These are phyloP conservation scores for Caenorhabditis inopinata DNA, from an alignment of 1,140 invertebrate species.

Conservation along the genomic window DNA sequence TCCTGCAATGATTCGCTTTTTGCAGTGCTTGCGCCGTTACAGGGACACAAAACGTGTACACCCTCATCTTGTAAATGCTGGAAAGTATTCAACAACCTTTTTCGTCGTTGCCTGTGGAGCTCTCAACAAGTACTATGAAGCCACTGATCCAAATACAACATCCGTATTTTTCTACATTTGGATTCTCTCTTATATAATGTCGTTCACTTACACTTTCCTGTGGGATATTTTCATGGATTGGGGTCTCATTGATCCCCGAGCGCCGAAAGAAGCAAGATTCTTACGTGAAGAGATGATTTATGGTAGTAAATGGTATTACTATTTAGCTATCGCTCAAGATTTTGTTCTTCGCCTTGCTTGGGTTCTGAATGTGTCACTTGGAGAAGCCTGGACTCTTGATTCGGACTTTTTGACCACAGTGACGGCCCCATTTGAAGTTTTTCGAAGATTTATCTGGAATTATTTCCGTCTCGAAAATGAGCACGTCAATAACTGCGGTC, in stretches of 20 bases:
- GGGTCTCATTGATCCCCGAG: constrained; percentile 86
- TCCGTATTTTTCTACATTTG: constrained; percentile 63
- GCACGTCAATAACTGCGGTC: constrained; percentile 98
- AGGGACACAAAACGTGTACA: constrained; percentile 76
- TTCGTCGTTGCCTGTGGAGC: constrained; percentile 85
- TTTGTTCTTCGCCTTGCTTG: constrained; percentile 88
- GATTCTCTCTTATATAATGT: constrained; percentile 62
- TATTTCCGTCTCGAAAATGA: constrained; percentile 99
- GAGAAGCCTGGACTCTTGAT: constrained; percentile 78
- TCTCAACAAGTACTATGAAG: constrained; percentile 70
- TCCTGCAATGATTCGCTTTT: constrained; percentile 95
- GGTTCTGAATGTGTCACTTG: constrained; percentile 80
- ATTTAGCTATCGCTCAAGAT: constrained; percentile 95
- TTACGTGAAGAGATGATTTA: constrained; percentile 75
- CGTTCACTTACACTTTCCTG: constrained; percentile 75
- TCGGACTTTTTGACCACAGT: constrained; percentile 84
- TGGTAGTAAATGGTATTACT: constrained; percentile 78
- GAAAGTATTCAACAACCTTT: constrained; percentile 96
- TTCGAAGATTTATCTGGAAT: constrained; percentile 98
- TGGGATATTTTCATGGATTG: constrained; percentile 99
- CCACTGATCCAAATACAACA: constrained; percentile 47
- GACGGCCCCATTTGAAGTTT: constrained; percentile 87
- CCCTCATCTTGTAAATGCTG: constrained; percentile 93
- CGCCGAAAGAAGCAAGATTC: constrained; percentile 73
- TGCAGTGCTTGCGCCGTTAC: constrained; percentile 92